These are phyloP conservation scores for Amphilophus citrinellus DNA, from an alignment of 2,113 vertebrate genomes.

Conservation along the genomic window DNA sequence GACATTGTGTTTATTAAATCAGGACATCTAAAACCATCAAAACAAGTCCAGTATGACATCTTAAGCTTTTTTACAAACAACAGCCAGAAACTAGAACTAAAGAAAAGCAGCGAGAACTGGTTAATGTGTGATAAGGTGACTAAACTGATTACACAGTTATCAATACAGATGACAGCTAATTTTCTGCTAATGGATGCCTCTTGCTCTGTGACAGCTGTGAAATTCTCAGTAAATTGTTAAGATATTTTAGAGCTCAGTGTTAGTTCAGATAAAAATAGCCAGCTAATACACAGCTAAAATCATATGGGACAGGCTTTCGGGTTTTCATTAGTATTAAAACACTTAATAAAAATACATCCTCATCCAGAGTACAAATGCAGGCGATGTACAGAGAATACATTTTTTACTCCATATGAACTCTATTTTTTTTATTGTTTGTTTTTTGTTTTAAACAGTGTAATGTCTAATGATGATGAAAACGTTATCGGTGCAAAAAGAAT, in stretches of 20 bases:
- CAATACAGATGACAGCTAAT: not conserved
- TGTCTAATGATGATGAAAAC: slow-evolving; percentile 18
- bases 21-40: not conserved
- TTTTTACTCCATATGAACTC: not conserved
- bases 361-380: not conserved
- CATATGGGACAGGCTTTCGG: too few species aligned
- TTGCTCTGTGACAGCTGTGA: not conserved
- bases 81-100: not conserved
- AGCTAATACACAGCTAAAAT: not conserved
- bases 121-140: not conserved
- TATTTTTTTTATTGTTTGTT: not conserved
- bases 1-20: not conserved
- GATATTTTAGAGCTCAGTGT: not conserved
- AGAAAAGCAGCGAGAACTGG: not conserved
- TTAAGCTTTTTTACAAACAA: not conserved
- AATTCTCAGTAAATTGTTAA: not conserved
- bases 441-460: not conserved
- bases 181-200: not conserved
- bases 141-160: not conserved
- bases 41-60: not conserved
- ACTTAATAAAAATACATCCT: not conserved
- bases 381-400: not conserved
- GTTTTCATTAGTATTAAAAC: not conserved
- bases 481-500: slow-evolving; percentile 31
- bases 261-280: not conserved